Evolutionary conservation across 2,113 vertebrate species (phyloP).

Genomic region (Bufo bufo): DNA sequence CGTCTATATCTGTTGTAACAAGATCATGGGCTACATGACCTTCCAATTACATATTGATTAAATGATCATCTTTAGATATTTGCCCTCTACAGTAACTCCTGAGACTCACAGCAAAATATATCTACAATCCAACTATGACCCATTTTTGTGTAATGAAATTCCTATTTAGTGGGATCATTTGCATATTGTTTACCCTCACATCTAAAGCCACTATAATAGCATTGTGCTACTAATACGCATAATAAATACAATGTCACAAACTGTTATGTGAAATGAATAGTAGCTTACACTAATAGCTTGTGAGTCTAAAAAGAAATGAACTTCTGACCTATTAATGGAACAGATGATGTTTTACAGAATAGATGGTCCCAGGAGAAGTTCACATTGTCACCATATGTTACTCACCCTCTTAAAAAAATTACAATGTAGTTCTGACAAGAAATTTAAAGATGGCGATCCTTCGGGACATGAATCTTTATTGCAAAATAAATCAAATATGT

Average conservation of each 20-base stretch:
- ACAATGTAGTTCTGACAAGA: background rate
- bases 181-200: too few species aligned
- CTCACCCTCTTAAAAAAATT: background rate
- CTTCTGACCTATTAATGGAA: background rate
- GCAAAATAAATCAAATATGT: background rate
- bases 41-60: too few species aligned
- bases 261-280: background rate
- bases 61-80: too few species aligned
- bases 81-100: too few species aligned
- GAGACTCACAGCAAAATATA: too few species aligned
- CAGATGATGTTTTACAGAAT: background rate
- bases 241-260: background rate
- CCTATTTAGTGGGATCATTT: too few species aligned
- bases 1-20: too few species aligned
- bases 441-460: background rate
- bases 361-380: too few species aligned
- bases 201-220: background rate
- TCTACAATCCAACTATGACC: too few species aligned
- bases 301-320: background rate
- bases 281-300: background rate
- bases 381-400: conserved; percentile 7
- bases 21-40: too few species aligned
- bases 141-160: too few species aligned
- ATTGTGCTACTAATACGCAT: background rate
- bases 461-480: background rate